phyloP scores from a whole-genome alignment of 2,797 vertebrate genomes.

The Enteromius paludinosus region DNA sequence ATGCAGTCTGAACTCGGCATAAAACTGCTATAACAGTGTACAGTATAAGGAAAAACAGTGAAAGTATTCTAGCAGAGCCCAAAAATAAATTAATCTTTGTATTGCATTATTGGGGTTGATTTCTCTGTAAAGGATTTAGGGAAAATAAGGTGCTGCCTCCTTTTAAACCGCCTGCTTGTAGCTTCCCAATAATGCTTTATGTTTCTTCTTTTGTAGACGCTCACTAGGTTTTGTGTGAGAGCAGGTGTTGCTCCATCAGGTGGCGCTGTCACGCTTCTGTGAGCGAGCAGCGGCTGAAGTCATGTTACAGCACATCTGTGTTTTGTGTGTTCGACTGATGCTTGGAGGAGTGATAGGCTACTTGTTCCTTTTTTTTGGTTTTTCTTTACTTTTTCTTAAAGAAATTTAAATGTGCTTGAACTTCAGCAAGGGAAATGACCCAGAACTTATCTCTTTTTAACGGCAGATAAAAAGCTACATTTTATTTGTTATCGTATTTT shows the following conservation, averaged over 20 bases:
- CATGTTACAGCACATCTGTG: neutral
- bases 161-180: neutral
- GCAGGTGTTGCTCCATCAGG: conserved; percentile 65
- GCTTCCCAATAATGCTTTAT: neutral
- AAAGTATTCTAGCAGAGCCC: neutral
- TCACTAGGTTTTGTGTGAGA: neutral
- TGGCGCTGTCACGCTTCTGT: conserved; percentile 68
- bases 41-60: neutral
- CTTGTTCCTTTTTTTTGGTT: neutral
- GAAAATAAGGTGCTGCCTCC: neutral
- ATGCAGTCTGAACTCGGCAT: too few species aligned
- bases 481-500: neutral
- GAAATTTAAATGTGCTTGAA: neutral
- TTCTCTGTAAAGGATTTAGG: neutral
- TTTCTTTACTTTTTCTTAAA: neutral
- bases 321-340: neutral
- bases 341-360: neutral
- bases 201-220: neutral
- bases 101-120: neutral
- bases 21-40: neutral
- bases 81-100: neutral
- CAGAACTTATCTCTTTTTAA: neutral
- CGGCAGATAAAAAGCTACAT: neutral
- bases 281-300: neutral
- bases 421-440: neutral